Evolutionary conservation across 2,797 vertebrate species (phyloP), one percentile per base, ranked within the genome.

Genomic region (Bovichtus variegatus): DNA sequence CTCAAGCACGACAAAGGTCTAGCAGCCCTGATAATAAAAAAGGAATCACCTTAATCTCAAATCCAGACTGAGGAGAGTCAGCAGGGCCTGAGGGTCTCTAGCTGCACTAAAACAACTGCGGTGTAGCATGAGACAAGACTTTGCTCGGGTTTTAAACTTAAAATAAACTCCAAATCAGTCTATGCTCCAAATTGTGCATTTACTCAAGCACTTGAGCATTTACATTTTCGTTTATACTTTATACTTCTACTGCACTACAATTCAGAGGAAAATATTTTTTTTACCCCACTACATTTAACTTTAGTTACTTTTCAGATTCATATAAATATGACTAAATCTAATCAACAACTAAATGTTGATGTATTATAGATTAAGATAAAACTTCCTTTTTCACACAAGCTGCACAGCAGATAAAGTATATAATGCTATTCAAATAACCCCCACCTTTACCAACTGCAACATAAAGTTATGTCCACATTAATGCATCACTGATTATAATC

Each of bases 1-100:
- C 38, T 71, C 62, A 59, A 50, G 69, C 70, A 64, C 61, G 46
- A 73, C n/a, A 64, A 76, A 82, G 73, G 76, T 68, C 66, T 41
- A 71, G 57, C 57, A 63, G 53, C 50, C n/a, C 49, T 16, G 46
- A 69, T 47, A 50, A 63, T 77, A 46, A 83, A 76, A 43, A 75
- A 55, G 41, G 58, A 78, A 71, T 68, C 38, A 23, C 55, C 19
- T 70, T 50, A 19, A 73, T 70, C 68, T 73, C 15, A 69, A 41
- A 9, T 44, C 38, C 62, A 63, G 36, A 60, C 46, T 36, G 11
- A 21, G 50, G 9, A 64, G 25, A 59, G 44, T 51, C 41, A 53
- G 65, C 43, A 53, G 23, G 21, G 63, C 23, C 59, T 12, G 71
- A 76, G 59, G 34, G 74, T 51, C 27, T 54, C 34, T 27, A 19